Evolutionary conservation across 2,113 vertebrate genomes (phyloP), one percentile per base, ranked within the genome.

Genomic region (Rhipidura dahli): DNA sequence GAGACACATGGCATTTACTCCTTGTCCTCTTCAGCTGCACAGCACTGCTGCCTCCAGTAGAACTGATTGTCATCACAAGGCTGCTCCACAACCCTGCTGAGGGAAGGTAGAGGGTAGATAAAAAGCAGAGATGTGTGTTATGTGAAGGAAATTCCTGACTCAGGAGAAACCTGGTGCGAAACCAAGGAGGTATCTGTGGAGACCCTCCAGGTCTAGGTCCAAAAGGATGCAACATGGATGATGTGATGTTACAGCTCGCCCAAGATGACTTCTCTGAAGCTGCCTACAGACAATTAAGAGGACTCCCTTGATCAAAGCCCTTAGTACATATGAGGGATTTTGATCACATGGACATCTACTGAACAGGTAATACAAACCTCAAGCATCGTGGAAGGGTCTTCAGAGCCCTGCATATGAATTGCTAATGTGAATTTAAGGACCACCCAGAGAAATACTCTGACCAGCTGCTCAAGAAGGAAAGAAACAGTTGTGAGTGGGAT

Each of bases 391-490:
- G 21, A 60, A 66, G 16, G 24, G 12, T 47, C 21, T 79, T 53
- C 37, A 75, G 18, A 24, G 6, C 22, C 39, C 27, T 44, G 21
- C 1, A 18, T 61, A 27, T 24, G 14, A 56, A 57, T 86, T 79
- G 24, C 10, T 61, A 61, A 44, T 39, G 37, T 7, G 49, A 85
- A 61, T 0, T 7, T 18, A 63, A 12, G 9, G 20, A 2, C 4
- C 22, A 71, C 6, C 1, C 15, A 77, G 5, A 17, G 24, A 54
- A 83, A 80, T 26, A 45, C 8, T 63, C 16, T 59, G 20, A 64
- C 8, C 12, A 80, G 20, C 11, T 47, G 17, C 7, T 59, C 35
- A 47, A 1, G 0, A 1, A 80, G 30, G 5, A 30, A 61, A 17
- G n/a, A 82, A 80, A 51, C 9, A 17, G 2, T 21, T 75, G 4